A percentile compares a stretch with the other conserved stretches of the same genome.
These are phyloP conservation scores for Perognathus longimembris DNA, from an alignment of 2,113 vertebrate genomes.

Conservation along the genomic window DNA sequence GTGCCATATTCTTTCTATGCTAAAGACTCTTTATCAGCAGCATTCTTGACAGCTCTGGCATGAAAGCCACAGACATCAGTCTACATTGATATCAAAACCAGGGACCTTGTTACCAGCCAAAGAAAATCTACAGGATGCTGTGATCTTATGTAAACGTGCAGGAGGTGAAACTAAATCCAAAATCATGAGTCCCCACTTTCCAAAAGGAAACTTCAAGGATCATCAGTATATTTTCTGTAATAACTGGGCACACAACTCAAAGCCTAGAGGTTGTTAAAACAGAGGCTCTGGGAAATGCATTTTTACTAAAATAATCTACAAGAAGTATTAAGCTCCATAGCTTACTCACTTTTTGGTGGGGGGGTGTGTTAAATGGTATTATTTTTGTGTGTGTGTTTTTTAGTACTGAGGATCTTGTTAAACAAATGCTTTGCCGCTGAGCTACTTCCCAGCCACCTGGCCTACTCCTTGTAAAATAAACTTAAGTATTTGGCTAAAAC, in stretches of 20 bases:
- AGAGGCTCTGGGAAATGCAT: not conserved
- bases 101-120: constrained; percentile 4
- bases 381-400: no score
- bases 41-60: not conserved
- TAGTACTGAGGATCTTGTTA: no score
- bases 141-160: not conserved
- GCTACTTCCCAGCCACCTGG: no score
- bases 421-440: no score
- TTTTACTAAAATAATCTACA: constrained; percentile 14
- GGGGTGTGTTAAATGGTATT: no score
- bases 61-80: not conserved
- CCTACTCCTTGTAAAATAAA: constrained; percentile 16
- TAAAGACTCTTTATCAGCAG: not conserved
- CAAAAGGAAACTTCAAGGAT: constrained; percentile 12
- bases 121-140: not conserved
- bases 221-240: not conserved
- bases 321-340: not conserved
- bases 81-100: constrained; percentile 14
- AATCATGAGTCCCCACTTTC: constrained; percentile 10
- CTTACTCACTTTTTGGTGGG: not conserved
- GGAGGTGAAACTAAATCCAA: not conserved
- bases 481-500: not conserved
- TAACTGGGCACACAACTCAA: not conserved
- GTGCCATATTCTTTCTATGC: not conserved
- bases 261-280: not conserved